Percentiles rank a stretch among this genome's conserved stretches.
Evolutionary conservation across 1,140 invertebrate genomes (phyloP).

Genomic region (Plectrocnemia conspersa): DNA sequence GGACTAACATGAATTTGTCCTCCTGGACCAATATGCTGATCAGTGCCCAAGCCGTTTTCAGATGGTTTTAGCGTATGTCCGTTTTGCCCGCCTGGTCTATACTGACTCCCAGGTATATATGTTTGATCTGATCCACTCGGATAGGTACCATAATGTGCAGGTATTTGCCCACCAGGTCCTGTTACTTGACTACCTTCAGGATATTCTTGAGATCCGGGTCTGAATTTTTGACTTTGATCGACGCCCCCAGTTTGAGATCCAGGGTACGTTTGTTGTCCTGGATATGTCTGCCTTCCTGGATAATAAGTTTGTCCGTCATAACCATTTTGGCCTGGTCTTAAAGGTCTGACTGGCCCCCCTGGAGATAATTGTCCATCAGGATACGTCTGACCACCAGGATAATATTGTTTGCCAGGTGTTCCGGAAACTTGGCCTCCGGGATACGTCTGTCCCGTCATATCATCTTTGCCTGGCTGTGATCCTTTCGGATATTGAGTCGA

Average conservation of each 20-base stretch:
- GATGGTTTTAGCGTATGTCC: neutral
- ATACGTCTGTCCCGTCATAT: neutral
- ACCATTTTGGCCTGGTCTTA: neutral
- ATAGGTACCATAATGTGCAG: neutral
- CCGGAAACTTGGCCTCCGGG: neutral
- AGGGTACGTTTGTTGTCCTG: neutral
- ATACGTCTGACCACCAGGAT: neutral
- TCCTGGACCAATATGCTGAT: neutral
- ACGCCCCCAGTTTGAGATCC: neutral
- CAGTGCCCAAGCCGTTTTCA: neutral
- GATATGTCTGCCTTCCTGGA: neutral
- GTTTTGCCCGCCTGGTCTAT: neutral
- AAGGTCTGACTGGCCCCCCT: neutral
- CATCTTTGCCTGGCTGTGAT: neutral
- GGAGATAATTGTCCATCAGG: neutral
- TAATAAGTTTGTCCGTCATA: neutral
- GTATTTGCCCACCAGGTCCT: neutral
- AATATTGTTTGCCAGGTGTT: neutral
- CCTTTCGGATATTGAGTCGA: neutral
- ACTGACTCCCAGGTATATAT: neutral
- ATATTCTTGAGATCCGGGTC: neutral
- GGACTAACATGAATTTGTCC: neutral
- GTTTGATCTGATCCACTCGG: constrained; percentile 1
- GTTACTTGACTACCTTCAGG: neutral
- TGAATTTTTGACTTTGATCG: neutral